Conservation (phyloP, 1,140 invertebrate species). For the Belonocnema kinseyi region DNA sequence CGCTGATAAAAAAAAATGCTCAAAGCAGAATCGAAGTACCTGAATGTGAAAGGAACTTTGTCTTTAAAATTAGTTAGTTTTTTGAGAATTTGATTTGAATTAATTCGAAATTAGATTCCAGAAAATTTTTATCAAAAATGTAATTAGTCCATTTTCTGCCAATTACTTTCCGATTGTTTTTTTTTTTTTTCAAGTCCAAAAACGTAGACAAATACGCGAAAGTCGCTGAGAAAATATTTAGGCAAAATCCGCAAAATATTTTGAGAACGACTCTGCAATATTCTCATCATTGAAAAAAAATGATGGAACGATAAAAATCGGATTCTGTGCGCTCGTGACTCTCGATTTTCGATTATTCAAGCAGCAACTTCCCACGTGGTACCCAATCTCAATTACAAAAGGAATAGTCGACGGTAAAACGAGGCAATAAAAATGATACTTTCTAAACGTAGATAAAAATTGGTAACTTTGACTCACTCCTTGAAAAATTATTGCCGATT, state of each 20-base stretch:
- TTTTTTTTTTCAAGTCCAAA: background rate
- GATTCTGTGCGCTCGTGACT: constrained; percentile 42
- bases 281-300: background rate
- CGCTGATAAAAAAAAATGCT: constrained; percentile 1
- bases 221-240: constrained; percentile 3
- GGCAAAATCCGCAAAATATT: background rate
- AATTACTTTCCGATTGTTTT: too few relatives aligned
- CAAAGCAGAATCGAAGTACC: too few relatives aligned
- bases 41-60: too few relatives aligned
- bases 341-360: constrained; percentile 53
- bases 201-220: background rate
- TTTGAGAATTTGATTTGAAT: constrained; percentile 34
- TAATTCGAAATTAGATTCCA: background rate
- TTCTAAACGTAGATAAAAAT: constrained; percentile 74
- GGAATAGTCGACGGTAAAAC: constrained; percentile 72
- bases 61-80: constrained; percentile 36
- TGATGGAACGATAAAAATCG: constrained; percentile 33
- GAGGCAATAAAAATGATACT: constrained; percentile 72
- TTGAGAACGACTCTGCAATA: background rate
- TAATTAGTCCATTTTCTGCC: too few relatives aligned
- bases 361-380: constrained; percentile 60
- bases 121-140: too few relatives aligned
- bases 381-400: constrained; percentile 74
- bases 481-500: constrained; percentile 70
- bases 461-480: constrained; percentile 75